Evolutionary conservation across 2,888 invertebrate genomes (phyloP).

Genomic region (Gonocerus acuteangulatus): DNA sequence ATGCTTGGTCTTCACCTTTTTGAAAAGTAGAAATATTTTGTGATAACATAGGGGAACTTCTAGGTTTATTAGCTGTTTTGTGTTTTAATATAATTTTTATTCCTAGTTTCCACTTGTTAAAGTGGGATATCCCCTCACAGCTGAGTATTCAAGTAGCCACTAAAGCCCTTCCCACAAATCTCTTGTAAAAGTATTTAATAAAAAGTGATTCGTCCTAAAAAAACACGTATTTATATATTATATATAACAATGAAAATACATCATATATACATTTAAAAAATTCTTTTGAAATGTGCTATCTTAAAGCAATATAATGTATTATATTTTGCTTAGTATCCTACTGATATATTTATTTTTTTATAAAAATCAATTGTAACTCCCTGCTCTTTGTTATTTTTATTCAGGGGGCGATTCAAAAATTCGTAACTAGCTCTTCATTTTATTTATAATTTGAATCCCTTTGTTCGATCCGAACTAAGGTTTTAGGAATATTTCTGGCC

Average conservation of each 20-base stretch:
- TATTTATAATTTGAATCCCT: background rate
- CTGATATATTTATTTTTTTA: conserved; percentile 25
- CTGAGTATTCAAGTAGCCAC: background rate
- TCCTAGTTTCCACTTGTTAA: background rate
- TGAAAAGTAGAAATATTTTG: background rate
- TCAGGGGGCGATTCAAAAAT: background rate
- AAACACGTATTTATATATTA: conserved; percentile 15
- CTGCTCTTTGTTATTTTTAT: background rate
- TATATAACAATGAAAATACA: background rate
- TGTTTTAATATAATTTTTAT: background rate
- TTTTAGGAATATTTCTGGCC: conserved; percentile 7
- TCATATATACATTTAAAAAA: background rate
- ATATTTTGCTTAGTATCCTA: conserved; percentile 22
- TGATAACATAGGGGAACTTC: background rate
- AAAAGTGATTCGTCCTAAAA: conserved; percentile 20
- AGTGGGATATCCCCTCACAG: background rate
- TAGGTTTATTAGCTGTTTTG: background rate
- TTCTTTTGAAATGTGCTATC: background rate
- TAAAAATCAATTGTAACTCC: conserved; percentile 7
- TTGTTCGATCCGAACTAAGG: background rate
- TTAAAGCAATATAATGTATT: conserved; percentile 8
- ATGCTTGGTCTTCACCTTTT: background rate
- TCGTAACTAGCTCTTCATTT: conserved; percentile 4
- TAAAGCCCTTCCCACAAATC: background rate
- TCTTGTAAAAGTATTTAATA: conserved; percentile 17